Evolutionary conservation across 2,888 invertebrate species (phyloP), one percentile per base, ranked within the genome.

Genomic region (Mycogona germanica): DNA sequence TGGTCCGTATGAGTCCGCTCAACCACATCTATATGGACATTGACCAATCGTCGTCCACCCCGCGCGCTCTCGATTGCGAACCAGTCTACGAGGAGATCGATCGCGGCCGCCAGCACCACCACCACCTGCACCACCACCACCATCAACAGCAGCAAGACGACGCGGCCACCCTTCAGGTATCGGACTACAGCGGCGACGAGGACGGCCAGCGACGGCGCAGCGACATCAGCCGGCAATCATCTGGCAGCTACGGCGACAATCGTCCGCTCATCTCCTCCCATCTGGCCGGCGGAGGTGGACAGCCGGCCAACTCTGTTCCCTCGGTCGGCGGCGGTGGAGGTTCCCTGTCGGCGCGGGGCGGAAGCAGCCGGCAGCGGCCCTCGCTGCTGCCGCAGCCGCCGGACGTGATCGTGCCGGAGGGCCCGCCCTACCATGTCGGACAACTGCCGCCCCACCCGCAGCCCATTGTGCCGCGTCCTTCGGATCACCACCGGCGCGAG

Each of bases 71-170:
- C 70, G 84, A 84, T 62, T 84, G 64, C 21, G 63, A 62, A 38
- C 85, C 85, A 0, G 84, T 85, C 2, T 86, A 86, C 67, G 86
- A 86, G 66, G 84, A 84, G 65, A 84, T 85, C 53, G 84, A 84
- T 63, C 73, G 82, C 6, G 76, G 59, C 25, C 53, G 19, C 82
- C n/a, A n/a, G n/a, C n/a, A n/a, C n/a, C n/a, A n/a, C n/a, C n/a
- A n/a, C n/a, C n/a, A n/a, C n/a, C n/a, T n/a, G n/a, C n/a, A n/a
- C n/a, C n/a, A n/a, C n/a, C n/a, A n/a, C n/a, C n/a, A n/a, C n/a
- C n/a, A n/a, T n/a, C n/a, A n/a, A n/a, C n/a, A n/a, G n/a, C n/a
- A n/a, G n/a, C n/a, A n/a, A n/a, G n/a, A n/a, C n/a, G n/a, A n/a
- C n/a, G n/a, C n/a, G n/a, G n/a, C n/a, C n/a, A n/a, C n/a, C 82